Base-by-base conservation (phyloP, 2,113 vertebrate genomes). In the Promerops cafer region DNA sequence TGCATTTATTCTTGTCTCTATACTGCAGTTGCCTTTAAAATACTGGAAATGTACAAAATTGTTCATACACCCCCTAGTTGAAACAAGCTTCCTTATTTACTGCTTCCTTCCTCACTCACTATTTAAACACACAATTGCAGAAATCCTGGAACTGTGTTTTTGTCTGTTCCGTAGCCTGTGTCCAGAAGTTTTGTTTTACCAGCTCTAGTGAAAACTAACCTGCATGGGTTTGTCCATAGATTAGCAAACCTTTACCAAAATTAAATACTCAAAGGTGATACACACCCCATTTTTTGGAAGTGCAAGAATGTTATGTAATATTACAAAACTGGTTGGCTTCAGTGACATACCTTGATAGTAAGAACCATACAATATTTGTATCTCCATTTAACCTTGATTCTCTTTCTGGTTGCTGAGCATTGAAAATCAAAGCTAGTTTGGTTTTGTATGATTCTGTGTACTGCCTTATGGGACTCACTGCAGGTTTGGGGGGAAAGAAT, bases 401-500 rank as follows among this genome's bases (percentile, higher is more conserved):
- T 40, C 17, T 2, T 94, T 77, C 52, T 66, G 37, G 22, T 16
- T 78, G 52, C 47, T 50, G 26, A 81, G 30, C 15, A 3, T n/a
- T 63, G 42, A 45, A 88, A 66, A 57, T 60, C 37, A 71, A 82
- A 92, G 42, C 44, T 60, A 26, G 9, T 57, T 91, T 75, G 26
- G 44, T 88, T 89, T 91, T 9, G 2, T 80, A 21, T 57, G n/a
- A 45, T 76, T 71, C n/a, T 75, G 11, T 57, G 24, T 80, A 63
- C 14, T 74, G 7, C 14, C 19, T 69, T 78, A 56, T 13, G 13
- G 17, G 50, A 64, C 24, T 63, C 13, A 11, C 12, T 75, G 39
- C 47, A 70, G 47, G 39, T 63, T 63, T 6, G 1, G 11, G 8
- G 31, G 13, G 3, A 11, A 2, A 4, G 8, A n/a, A 45, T 4